Evolutionary conservation across 2,113 vertebrate genomes (phyloP), one percentile per base, ranked within the genome.

Genomic region (Strix uralensis): DNA sequence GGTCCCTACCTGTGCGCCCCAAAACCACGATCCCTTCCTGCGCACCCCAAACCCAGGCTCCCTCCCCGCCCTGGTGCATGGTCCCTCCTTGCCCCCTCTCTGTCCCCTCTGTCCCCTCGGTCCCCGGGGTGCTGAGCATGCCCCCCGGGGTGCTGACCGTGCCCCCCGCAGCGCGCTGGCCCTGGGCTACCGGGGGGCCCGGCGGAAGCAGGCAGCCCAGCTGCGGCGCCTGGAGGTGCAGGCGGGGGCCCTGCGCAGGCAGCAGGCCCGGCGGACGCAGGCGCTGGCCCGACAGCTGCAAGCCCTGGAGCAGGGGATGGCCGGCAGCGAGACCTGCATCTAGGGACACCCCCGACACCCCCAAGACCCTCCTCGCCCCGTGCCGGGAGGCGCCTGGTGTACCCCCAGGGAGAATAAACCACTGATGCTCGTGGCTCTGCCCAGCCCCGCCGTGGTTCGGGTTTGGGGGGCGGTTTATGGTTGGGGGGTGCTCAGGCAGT

Each of bases 151-250:
- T 47, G 46, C 19, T 47, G 19, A 47, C 4, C 46, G 46, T 47
- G 55, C 17, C 55, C 55, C 79, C 78, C 44, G 4, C 93, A 94
- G 93, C 20, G 10, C 67, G 4, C 73, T 92, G 85, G 85, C 89
- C 51, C 80, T 84, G 80, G 75, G 32, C 6, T 88, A 92, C 81
- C 62, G 80, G 7, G 26, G 74, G 4, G 49, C 89, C 62, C 80
- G 90, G 44, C 67, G 77, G 20, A 94, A 90, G 52, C 92, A 81
- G 51, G 92, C 70, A 2, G 87, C 92, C 6, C 92, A 94, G 82
- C 70, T 90, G 38, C 77, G 63, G 81, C 75, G 46, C 15, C 63
- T 94, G 92, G 87, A 94, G 87, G 87, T 3, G 2, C 92, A 36
- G 87, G 81, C 57, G 0, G 82, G 57, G 12, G 92, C 88, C 77